Evolutionary conservation across 2,797 vertebrate genomes (phyloP).

Genomic region (Syndactyla subalaris): DNA sequence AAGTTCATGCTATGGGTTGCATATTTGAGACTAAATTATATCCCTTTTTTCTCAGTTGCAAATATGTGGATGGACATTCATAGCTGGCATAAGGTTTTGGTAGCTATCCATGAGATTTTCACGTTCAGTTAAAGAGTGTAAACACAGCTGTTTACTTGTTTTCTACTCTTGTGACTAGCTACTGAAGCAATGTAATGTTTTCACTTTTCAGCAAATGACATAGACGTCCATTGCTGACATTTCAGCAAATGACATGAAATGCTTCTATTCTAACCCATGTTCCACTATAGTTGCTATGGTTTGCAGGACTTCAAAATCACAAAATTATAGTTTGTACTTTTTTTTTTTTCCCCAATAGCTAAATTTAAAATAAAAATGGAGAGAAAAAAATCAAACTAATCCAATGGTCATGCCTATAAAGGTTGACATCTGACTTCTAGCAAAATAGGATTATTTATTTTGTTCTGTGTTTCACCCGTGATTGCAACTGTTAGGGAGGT

Average conservation of each 20-base stretch:
- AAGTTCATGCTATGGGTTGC: background rate
- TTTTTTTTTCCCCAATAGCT: background rate
- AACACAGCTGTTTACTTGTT: background rate
- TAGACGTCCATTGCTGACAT: background rate
- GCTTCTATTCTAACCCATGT: background rate
- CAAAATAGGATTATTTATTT: background rate
- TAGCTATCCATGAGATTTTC: background rate
- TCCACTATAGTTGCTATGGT: background rate
- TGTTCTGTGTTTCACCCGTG: background rate
- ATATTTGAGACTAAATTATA: background rate
- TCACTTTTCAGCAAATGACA: background rate
- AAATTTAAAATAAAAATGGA: background rate
- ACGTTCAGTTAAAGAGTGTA: background rate
- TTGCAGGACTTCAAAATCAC: background rate
- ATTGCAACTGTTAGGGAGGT: background rate
- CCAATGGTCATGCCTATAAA: background rate
- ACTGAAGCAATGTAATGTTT: background rate
- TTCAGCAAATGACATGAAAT: background rate
- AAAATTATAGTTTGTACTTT: background rate
- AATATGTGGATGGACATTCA: background rate
- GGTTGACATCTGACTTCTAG: background rate
- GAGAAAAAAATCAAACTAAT: accelerated
- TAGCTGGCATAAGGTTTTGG: background rate
- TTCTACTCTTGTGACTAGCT: background rate
- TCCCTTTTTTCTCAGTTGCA: background rate